phyloP scores from a whole-genome alignment of 2,113 vertebrate genomes.

The Macaca mulatta region DNA sequence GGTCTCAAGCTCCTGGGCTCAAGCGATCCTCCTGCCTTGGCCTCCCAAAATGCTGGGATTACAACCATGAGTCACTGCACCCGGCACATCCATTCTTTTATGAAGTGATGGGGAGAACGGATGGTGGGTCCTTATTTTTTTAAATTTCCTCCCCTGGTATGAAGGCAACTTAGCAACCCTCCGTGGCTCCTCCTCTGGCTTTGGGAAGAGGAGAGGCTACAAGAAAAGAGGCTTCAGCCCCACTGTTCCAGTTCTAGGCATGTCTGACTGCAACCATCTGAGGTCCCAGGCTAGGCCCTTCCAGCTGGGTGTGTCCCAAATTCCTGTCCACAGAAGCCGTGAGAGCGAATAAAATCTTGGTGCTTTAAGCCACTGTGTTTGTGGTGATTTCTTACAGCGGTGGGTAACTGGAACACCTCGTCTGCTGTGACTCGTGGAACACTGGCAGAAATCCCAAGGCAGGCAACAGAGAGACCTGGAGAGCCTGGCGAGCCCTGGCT shows the following conservation, averaged over 20 bases:
- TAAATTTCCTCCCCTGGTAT: background rate
- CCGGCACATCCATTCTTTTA: background rate
- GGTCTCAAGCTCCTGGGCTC: background rate
- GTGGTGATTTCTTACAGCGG: background rate
- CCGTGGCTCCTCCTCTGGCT: background rate
- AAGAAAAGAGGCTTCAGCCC: background rate
- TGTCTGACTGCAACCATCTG: background rate
- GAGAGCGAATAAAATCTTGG: background rate
- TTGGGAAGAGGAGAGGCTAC: background rate
- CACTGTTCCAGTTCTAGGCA: fast-evolving
- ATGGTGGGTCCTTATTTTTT: background rate
- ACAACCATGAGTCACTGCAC: background rate
- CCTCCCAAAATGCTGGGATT: background rate
- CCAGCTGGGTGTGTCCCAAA: background rate
- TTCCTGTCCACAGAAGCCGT: background rate
- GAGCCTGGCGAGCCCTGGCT: fast-evolving
- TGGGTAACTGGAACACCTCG: background rate
- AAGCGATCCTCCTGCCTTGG: background rate
- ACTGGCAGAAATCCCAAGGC: background rate
- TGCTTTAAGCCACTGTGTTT: background rate
- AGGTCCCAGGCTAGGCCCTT: background rate
- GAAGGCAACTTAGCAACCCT: background rate
- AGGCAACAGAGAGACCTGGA: background rate
- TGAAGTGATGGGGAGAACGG: background rate
- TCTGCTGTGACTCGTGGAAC: background rate